These are phyloP conservation scores for Ammodytes dubius DNA, from an alignment of 2,113 vertebrate genomes.

Conservation along the genomic window DNA sequence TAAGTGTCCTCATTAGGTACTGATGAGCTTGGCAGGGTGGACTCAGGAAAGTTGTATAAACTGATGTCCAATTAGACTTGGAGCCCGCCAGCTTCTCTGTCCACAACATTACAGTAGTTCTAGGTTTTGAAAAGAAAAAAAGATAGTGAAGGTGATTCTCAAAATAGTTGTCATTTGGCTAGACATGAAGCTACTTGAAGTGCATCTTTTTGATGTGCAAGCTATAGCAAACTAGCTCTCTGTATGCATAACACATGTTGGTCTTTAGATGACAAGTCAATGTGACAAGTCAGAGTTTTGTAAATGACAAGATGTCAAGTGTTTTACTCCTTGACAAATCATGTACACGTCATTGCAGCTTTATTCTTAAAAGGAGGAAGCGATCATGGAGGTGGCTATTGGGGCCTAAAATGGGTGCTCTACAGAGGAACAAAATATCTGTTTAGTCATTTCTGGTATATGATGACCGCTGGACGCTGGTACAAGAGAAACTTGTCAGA, in stretches of 20 bases:
- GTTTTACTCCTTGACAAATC: conserved; percentile 3
- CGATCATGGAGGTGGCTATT: background rate
- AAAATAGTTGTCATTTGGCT: background rate
- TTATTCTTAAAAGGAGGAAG: background rate
- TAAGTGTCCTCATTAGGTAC: conserved; percentile 52
- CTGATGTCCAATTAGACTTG: conserved; percentile 33
- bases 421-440: background rate
- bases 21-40: conserved; percentile 58
- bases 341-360: background rate
- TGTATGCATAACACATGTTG: background rate
- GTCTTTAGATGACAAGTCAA: conserved; percentile 21
- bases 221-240: background rate
- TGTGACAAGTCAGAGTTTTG: conserved; percentile 11
- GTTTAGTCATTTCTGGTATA: background rate
- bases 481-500: background rate
- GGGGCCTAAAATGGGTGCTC: background rate
- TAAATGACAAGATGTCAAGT: conserved; percentile 23
- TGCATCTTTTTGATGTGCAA: background rate
- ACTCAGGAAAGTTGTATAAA: conserved; percentile 41
- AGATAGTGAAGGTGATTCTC: background rate
- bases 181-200: background rate
- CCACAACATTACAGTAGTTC: background rate
- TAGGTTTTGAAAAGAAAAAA: background rate
- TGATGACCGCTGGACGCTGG: background rate
- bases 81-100: conserved; percentile 7